Evolutionary conservation across 1,140 invertebrate genomes (phyloP), one percentile per base, ranked within the genome.

Genomic region (Nixonia krombeini): DNA sequence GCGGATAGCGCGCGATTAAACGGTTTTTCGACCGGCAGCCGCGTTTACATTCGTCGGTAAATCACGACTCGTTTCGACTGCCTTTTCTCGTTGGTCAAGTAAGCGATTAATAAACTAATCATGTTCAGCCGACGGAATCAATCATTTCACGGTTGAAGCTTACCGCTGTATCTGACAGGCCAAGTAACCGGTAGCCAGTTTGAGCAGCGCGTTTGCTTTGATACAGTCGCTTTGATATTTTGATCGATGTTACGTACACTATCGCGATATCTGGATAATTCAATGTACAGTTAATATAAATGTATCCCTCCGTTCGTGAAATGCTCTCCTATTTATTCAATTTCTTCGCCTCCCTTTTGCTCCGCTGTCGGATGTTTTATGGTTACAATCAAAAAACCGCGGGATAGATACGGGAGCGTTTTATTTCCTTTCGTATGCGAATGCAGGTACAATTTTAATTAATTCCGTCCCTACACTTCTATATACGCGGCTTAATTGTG

Each of bases 41-140:
- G 25, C 33, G 37, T 47, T 52, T 29, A 46, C 50, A 53, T 47
- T 49, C 26, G 44, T 49, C 55, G 46, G 52, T 38, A 50, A 64
- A 68, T 50, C 31, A 42, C n/a, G 35, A 44, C 28, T 56, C 55
- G 57, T 67, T 61, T 64, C 58, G 59, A 56, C 50, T 59, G 59
- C 51, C 52, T 63, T 64, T 57, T 64, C 56, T 64, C 42, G 63
- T 61, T 70, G 75, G 75, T 80, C 78, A 79, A 75, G 73, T 52
- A 70, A 67, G 62, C 76, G 77, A 81, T 81, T 81, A 81, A 81
- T 81, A 79, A 78, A 76, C 72, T 78, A 79, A 79, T 81, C 76
- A 78, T 74, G 50, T 71, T 72, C 76, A 78, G 76, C 65, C 72
- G 59, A 52, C 63, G 66, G 63, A 75, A 81, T 81, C 76, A 78